Evolutionary conservation across 2,113 vertebrate species (phyloP), one percentile per base, ranked within the genome.

Genomic region (Oceanodroma tethys): DNA sequence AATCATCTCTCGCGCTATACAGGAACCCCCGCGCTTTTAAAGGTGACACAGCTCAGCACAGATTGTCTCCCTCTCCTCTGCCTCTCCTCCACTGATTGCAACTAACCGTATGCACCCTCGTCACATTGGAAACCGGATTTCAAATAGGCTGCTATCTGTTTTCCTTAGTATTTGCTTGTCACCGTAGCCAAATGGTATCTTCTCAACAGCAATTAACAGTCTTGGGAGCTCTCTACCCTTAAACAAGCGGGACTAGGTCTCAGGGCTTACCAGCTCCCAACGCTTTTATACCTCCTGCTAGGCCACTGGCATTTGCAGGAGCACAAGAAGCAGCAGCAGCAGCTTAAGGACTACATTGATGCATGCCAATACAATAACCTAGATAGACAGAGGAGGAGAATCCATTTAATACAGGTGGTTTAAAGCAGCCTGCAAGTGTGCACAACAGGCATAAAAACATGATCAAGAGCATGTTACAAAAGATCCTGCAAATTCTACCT

Each of bases 21-120:
- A 73, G 86, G 86, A 95, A 10, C 93, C 93, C 91, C 82, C 79
- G 2, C 29, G 50, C 85, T 92, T 65, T 53, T 65, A 43, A 70
- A 92, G 92, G 95, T 90, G 92, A 92, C 95, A 83, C 71, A 94
- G 86, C 95, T 70, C 63, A 42, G 94, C 89, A 96, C 88, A 96
- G 93, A 95, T 70, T 95, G 96, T 86, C 79, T 93, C 13, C 6
- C 52, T 81, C 85, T 86, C 62, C 86, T 80, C 79, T 88, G 62
- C 25, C 88, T 93, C 88, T 93, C 94, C 88, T 91, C 86, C 93
- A 76, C 88, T 1, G 17, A 36, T 6, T 63, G 48, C 15, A 11
- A 53, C 2, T 2, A 71, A 70, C 62, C 0, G 0, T 10, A 73
- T 0, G 0, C 3, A 3, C 86, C 88, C 75, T 70, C 8, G 0